These are phyloP conservation scores for Margaritifera margaritifera DNA, from an alignment of 2,888 invertebrate species.

Conservation along the genomic window DNA sequence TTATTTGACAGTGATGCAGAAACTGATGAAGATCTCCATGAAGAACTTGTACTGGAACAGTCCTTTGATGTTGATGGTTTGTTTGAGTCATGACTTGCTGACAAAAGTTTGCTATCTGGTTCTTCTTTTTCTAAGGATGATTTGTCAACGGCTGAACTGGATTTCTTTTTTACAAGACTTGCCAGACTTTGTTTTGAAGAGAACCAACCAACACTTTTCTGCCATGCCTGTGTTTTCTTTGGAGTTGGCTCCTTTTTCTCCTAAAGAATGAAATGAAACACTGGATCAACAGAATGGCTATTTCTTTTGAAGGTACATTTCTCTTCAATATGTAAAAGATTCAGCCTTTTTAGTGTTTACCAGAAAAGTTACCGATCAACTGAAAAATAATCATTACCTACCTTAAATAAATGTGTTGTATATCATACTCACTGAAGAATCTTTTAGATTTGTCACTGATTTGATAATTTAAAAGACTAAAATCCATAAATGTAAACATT, in stretches of 20 bases:
- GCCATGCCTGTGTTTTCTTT: slow-evolving; percentile 49
- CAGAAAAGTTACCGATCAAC: too few species aligned
- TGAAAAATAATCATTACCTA: too few species aligned
- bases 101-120: background rate
- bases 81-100: background rate
- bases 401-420: too few species aligned
- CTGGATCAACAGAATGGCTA: background rate
- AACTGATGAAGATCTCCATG: background rate
- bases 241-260: slow-evolving; percentile 13
- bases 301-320: too few species aligned
- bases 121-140: slow-evolving; percentile 2
- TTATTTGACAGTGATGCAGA: too few species aligned
- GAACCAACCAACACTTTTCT: slow-evolving; percentile 57
- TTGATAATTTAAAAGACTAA: too few species aligned
- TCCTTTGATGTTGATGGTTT: slow-evolving; percentile 2
- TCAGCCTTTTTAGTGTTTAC: too few species aligned
- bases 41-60: background rate
- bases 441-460: too few species aligned
- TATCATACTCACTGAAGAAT: too few species aligned
- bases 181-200: slow-evolving; percentile 46
- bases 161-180: slow-evolving; percentile 56
- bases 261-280: slow-evolving; percentile 14
- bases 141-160: background rate
- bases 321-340: background rate
- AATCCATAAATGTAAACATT: too few species aligned